These are phyloP conservation scores for Crematogaster levior DNA, from an alignment of 2,888 invertebrate genomes.

Conservation along the genomic window DNA sequence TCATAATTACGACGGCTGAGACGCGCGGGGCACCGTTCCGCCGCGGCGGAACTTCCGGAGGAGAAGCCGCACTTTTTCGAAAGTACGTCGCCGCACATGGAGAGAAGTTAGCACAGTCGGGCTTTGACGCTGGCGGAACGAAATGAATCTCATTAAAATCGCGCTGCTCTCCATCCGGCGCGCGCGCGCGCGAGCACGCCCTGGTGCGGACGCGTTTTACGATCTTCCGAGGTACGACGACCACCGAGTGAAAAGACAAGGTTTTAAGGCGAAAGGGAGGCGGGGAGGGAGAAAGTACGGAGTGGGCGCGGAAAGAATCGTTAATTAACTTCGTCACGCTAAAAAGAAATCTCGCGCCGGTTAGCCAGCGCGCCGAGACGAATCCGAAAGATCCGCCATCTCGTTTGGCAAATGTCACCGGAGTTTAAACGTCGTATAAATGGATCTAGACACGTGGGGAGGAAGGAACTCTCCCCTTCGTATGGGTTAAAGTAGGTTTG, in stretches of 20 bases:
- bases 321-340: conserved; percentile 67
- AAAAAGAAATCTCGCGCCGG: conserved; percentile 48
- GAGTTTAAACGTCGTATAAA: conserved; percentile 17
- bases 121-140: conserved; percentile 60
- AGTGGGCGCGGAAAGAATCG: conserved; percentile 56
- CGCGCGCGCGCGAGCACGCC: conserved; percentile 23
- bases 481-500: conserved; percentile 27
- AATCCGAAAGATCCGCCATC: conserved; percentile 39
- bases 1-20: conserved; percentile 33
- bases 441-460: neutral
- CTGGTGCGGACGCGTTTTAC: conserved; percentile 24
- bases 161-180: conserved; percentile 41
- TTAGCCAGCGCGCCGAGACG: conserved; percentile 25
- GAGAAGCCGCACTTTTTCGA: conserved; percentile 51
- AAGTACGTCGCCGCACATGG: conserved; percentile 44
- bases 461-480: neutral
- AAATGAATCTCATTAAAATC: conserved; percentile 73
- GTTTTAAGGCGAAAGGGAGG: conserved; percentile 14
- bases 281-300: neutral
- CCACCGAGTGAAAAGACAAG: conserved; percentile 16
- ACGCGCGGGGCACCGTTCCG: neutral
- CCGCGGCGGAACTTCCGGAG: conserved; percentile 36
- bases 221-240: conserved; percentile 14
- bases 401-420: conserved; percentile 43
- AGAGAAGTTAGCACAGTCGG: conserved; percentile 50